A percentile compares a stretch with the other conserved stretches of the same genome.
Evolutionary conservation across 2,888 invertebrate genomes (phyloP).

Genomic region (Drosophila phalerata): DNA sequence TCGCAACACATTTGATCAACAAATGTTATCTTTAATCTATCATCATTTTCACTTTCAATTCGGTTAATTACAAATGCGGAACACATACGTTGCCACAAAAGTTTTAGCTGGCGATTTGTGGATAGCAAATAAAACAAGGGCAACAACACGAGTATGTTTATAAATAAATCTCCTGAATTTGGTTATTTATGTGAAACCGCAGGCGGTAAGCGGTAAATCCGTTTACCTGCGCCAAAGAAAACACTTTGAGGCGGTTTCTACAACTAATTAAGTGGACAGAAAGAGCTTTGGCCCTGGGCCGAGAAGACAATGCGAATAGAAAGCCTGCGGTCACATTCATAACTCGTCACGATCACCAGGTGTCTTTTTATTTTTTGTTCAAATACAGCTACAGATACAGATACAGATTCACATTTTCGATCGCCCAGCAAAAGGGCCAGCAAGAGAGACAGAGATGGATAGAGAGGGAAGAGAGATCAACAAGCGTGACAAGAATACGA

Average conservation of each 20-base stretch:
- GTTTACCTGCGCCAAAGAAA: constrained; percentile 70
- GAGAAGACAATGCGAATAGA: constrained; percentile 66
- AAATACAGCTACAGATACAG: background rate
- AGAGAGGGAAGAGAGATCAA: constrained; percentile 46
- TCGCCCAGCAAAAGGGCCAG: constrained; percentile 39
- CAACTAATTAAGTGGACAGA: constrained; percentile 69
- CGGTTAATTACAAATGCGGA: constrained; percentile 58
- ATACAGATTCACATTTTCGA: constrained; percentile 19
- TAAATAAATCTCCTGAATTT: constrained; percentile 46
- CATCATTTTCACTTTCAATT: constrained; percentile 57
- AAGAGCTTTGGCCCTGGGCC: constrained; percentile 31
- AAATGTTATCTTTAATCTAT: constrained; percentile 43
- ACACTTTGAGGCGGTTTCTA: constrained; percentile 31
- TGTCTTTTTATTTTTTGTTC: constrained; percentile 33
- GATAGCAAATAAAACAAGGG: constrained; percentile 5
- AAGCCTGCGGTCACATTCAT: constrained; percentile 67
- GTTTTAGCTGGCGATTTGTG: constrained; percentile 42
- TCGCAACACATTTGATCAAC: constrained; percentile 46
- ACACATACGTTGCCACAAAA: constrained; percentile 54
- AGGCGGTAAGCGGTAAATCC: constrained; percentile 58
- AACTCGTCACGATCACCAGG: constrained; percentile 57
- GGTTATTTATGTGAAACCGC: constrained; percentile 55
- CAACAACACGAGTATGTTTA: background rate
- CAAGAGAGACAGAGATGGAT: background rate
- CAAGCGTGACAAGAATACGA: constrained; percentile 62